A percentile compares a stretch with the other conserved stretches of the same genome.
phyloP scores from a whole-genome alignment of 1,140 invertebrate species.

The Drosophila varians region DNA sequence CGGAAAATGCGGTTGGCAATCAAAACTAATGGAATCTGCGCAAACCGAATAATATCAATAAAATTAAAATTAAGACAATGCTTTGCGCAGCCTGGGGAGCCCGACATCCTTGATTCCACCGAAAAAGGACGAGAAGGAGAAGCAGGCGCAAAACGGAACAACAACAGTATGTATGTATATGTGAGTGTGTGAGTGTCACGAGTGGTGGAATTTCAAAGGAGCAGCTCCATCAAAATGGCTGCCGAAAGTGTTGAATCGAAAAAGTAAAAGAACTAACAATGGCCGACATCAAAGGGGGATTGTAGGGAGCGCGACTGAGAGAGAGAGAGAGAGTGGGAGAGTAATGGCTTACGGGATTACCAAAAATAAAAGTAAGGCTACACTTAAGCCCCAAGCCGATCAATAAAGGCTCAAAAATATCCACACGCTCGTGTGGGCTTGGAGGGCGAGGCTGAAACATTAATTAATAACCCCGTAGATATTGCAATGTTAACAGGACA shows the following conservation, averaged over 20 bases:
- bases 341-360: not conserved
- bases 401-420: constrained; percentile 50
- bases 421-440: not conserved
- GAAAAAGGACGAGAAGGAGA: constrained; percentile 26
- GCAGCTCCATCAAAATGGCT: constrained; percentile 69
- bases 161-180: constrained; percentile 33
- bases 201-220: constrained; percentile 78
- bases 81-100: constrained; percentile 16
- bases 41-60: constrained; percentile 75
- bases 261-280: constrained; percentile 32
- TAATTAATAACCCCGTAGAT: constrained; percentile 47
- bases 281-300: constrained; percentile 24
- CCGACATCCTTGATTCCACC: not conserved
- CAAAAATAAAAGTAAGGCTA: constrained; percentile 35
- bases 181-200: constrained; percentile 25
- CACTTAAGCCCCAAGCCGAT: constrained; percentile 23
- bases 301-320: not conserved
- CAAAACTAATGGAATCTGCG: constrained; percentile 65
- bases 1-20: constrained; percentile 43
- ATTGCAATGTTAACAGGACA: constrained; percentile 57
- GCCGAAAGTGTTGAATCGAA: constrained; percentile 74
- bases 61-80: constrained; percentile 67
- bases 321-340: not conserved
- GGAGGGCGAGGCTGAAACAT: constrained; percentile 43
- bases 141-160: constrained; percentile 39